Base-by-base conservation (phyloP, 2,797 vertebrate species). In the Spizella passerina region DNA sequence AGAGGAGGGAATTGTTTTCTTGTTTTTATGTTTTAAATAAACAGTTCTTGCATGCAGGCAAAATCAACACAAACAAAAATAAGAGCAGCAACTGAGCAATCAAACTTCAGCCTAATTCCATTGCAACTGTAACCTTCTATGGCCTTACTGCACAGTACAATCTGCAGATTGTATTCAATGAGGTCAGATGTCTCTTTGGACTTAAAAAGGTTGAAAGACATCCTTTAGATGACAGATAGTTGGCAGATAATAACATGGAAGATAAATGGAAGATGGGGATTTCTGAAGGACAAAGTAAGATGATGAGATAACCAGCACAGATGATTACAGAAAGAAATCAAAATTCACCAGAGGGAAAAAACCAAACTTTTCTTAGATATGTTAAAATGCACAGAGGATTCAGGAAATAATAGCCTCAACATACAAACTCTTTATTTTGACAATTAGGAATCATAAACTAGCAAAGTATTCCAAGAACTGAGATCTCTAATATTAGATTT, bases 281-380 rank as follows among this genome's bases (percentile, higher is more conserved):
- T 93, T 82, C 81, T 93, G 81, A 96, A 95, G 92, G 88, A 76
- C 91, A 82, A 85, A 86, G 70, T 18, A 75, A 76, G 64, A 79
- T 24, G 32, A 79, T 6, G 46, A 83, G 65, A 88, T 41, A 77
- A 71, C 27, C 30, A 76, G 53, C 12, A 41, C 8, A 64, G 3
- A 75, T 4, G 15, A 55, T 41, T 75, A 61, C 0, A 46, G 19
- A 78, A 82, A 59, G 23, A 72, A 93, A 82, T 66, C 12, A 77
- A 87, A 81, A 76, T 21, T 43, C 20, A 59, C 12, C 22, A 76
- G 16, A 76, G 39, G 69, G 69, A 32, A 53, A 32, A 59, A 27
- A 0, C 1, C 23, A 27, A 66, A 14, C 11, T 53, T 34, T 1
- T 34, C 38, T 80, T 26, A 34, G 10, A 15, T 61, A 52, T 36